These are phyloP conservation scores for Nephrotoma guestfalica DNA, from an alignment of 2,888 invertebrate genomes.

Conservation along the genomic window DNA sequence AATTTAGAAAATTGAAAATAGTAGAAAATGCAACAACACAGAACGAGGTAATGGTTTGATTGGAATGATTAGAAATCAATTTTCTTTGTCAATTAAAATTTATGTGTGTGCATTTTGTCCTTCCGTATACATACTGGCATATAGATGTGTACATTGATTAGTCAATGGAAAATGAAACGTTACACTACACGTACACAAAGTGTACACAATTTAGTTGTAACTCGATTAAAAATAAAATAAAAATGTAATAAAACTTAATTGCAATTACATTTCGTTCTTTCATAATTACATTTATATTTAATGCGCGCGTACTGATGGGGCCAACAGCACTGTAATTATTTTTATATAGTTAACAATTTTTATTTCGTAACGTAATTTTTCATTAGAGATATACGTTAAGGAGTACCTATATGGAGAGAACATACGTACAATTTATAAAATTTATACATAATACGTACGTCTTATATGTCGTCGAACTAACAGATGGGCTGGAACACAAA, in stretches of 20 bases:
- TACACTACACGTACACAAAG: background rate
- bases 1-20: background rate
- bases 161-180: background rate
- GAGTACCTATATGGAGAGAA: background rate
- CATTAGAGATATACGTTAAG: background rate
- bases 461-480: background rate
- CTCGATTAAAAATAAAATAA: background rate
- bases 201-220: background rate
- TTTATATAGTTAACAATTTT: background rate
- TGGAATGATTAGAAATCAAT: background rate
- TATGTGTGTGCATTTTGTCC: background rate
- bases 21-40: too few species aligned
- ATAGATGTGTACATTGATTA: background rate
- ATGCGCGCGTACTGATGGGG: background rate
- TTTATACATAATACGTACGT: too few species aligned
- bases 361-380: background rate
- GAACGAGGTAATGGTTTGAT: background rate
- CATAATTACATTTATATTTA: background rate
- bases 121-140: background rate
- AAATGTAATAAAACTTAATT: background rate
- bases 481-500: background rate
- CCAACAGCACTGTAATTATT: background rate
- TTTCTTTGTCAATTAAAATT: background rate
- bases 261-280: background rate
- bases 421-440: background rate